Percentiles rank a stretch among this genome's conserved stretches.
phyloP scores from a whole-genome alignment of 2,113 vertebrate species.

The Amphiprion percula region DNA sequence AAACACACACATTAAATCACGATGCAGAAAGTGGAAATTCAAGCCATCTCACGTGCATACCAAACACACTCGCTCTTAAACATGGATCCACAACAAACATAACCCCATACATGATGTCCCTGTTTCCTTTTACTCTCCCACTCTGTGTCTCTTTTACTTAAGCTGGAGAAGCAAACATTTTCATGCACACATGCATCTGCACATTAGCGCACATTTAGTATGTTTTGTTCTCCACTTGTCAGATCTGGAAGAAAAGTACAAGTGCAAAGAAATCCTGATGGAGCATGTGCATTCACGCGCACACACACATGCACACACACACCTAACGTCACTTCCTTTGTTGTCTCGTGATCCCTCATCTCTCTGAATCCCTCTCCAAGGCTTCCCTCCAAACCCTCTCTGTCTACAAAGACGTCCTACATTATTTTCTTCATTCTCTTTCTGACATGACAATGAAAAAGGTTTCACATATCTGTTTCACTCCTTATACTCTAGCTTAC shows the following conservation, averaged over 20 bases:
- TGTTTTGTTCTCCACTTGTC: constrained; percentile 45
- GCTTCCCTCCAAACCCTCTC: constrained; percentile 26
- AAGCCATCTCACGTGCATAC: constrained; percentile 5
- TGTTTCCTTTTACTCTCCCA: constrained; percentile 15
- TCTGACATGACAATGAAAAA: constrained; percentile 28
- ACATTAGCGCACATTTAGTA: constrained; percentile 5
- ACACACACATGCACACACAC: neutral
- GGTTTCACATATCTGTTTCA: constrained; percentile 13
- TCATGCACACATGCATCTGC: neutral
- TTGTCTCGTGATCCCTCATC: constrained; percentile 52
- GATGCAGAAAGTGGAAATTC: constrained; percentile 2
- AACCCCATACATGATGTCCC: constrained; percentile 31
- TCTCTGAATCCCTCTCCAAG: constrained; percentile 23
- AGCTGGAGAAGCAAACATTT: neutral
- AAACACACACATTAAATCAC: neutral
- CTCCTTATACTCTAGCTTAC: constrained; percentile 14
- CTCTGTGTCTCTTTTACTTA: constrained; percentile 4
- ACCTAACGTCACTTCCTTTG: constrained; percentile 14
- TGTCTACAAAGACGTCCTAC: constrained; percentile 36
- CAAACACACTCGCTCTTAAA: constrained; percentile 34
- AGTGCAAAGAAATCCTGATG: constrained; percentile 41
- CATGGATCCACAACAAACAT: constrained; percentile 26
- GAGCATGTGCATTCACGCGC: neutral
- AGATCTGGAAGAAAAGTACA: constrained; percentile 31
- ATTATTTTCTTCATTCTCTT: constrained; percentile 16